Conservation (phyloP, 2,888 invertebrate species). For the Cremastobaeus sp. region DNA sequence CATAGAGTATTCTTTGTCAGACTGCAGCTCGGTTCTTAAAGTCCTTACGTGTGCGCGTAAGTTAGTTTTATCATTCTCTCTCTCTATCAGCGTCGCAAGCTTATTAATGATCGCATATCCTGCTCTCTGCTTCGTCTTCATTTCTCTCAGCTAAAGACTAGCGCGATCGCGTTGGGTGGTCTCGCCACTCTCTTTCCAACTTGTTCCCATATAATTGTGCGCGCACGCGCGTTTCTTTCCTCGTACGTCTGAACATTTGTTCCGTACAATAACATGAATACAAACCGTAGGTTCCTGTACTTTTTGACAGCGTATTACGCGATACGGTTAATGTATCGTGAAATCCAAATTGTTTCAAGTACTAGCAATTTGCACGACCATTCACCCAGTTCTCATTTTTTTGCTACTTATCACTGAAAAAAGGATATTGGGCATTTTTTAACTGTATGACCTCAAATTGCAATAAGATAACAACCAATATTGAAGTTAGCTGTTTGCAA, state of each 20-base stretch:
- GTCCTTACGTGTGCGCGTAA: constrained; percentile 50
- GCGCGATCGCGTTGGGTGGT: constrained; percentile 78
- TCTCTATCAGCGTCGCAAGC: constrained; percentile 59
- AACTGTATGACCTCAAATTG: too few species aligned
- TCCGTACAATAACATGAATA: constrained; percentile 35
- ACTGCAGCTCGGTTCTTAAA: constrained; percentile 64
- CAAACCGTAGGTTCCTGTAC: constrained; percentile 17
- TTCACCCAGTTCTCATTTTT: constrained; percentile 16
- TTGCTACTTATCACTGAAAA: too few species aligned
- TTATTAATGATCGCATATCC: constrained; percentile 61
- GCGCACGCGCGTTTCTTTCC: constrained; percentile 55
- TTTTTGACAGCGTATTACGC: constrained; percentile 53
- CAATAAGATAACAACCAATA: constrained; percentile 2
- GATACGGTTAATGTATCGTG: constrained; percentile 45
- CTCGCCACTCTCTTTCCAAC: constrained; percentile 75
- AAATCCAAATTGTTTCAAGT: constrained; percentile 55
- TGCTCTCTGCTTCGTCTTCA: constrained; percentile 66
- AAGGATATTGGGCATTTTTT: too few species aligned
- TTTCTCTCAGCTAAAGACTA: constrained; percentile 69
- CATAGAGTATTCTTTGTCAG: constrained; percentile 74
- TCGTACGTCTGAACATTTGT: constrained; percentile 43
- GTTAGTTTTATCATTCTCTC: constrained; percentile 36
- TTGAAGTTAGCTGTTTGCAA: too few species aligned
- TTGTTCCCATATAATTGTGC: constrained; percentile 68
- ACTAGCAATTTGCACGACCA: too few species aligned